phyloP scores from a whole-genome alignment of 2,113 vertebrate species.

The Neogobius melanostomus region DNA sequence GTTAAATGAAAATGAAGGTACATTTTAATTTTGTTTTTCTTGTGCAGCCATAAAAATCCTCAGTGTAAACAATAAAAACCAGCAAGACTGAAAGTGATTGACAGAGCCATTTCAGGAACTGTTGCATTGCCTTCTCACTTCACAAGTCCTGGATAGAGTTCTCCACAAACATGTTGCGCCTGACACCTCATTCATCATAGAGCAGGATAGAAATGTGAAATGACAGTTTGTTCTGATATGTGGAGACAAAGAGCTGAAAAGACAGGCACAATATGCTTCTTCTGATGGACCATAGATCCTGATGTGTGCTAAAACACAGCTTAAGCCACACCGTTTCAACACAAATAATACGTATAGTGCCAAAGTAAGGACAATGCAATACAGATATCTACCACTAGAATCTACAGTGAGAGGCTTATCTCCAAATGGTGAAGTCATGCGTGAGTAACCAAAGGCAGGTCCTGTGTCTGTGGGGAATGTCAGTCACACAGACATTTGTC shows the following conservation, averaged over 20 bases:
- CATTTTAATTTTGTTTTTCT: conserved; percentile 1
- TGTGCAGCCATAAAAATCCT: conserved; percentile 16
- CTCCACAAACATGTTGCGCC: conserved; percentile 53
- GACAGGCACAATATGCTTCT: conserved; percentile 45
- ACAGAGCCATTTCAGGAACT: conserved; percentile 52
- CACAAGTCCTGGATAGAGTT: conserved; percentile 41
- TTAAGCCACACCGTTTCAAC: conserved; percentile 9
- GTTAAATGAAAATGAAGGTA: neutral
- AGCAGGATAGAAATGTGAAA: conserved; percentile 52
- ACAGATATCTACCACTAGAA: neutral
- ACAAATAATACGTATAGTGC: conserved; percentile 11
- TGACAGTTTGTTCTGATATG: conserved; percentile 54
- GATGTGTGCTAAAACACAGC: conserved; percentile 12
- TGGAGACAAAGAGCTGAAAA: conserved; percentile 26
- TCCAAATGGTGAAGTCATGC: conserved; percentile 25
- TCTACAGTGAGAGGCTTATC: conserved; percentile 17
- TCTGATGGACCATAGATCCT: conserved; percentile 26
- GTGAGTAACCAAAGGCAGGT: conserved; percentile 12
- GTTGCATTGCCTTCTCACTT: conserved; percentile 27
- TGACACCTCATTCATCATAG: conserved; percentile 72
- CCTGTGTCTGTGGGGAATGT: conserved; percentile 40
- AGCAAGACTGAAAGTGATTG: conserved; percentile 32
- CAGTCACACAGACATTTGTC: conserved; percentile 33
- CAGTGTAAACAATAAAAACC: conserved; percentile 33
- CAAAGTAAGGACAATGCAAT: neutral